phyloP scores from a whole-genome alignment of 2,888 invertebrate genomes.

The Carpatolechia fugitivella region DNA sequence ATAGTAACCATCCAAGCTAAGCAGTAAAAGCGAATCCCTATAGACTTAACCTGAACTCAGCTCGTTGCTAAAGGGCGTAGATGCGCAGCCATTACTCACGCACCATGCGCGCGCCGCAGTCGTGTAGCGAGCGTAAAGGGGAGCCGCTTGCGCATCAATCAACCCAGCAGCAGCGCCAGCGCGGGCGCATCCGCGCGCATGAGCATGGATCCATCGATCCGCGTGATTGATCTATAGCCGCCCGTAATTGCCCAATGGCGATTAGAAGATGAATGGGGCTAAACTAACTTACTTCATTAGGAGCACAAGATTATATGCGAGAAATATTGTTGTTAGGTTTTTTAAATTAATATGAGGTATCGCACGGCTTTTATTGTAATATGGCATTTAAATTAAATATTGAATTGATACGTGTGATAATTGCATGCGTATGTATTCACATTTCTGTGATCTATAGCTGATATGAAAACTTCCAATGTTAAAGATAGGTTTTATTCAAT shows the following conservation, averaged over 20 bases:
- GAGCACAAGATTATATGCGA: no score
- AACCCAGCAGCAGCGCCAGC: background rate
- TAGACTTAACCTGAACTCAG: background rate
- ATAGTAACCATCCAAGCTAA: no score
- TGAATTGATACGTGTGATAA: no score
- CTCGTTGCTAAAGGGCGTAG: background rate
- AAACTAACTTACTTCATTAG: background rate
- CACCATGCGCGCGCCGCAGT: background rate
- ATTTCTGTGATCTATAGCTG: no score
- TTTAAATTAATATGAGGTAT: no score
- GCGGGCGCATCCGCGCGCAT: background rate
- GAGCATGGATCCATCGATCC: background rate
- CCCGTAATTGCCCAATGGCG: conserved; percentile 36
- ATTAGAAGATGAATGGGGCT: conserved; percentile 21
- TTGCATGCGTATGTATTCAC: no score
- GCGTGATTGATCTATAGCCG: conserved; percentile 46
- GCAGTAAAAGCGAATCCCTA: background rate
- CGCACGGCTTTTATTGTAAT: no score
- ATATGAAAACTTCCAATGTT: no score
- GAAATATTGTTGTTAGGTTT: background rate
- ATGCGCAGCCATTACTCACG: background rate
- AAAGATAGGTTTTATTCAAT: no score
- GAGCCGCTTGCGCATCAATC: conserved; percentile 1
- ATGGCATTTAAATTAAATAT: no score
- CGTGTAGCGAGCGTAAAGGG: background rate